These are phyloP conservation scores for Andrena praecox DNA, from an alignment of 2,888 invertebrate genomes.

Conservation along the genomic window DNA sequence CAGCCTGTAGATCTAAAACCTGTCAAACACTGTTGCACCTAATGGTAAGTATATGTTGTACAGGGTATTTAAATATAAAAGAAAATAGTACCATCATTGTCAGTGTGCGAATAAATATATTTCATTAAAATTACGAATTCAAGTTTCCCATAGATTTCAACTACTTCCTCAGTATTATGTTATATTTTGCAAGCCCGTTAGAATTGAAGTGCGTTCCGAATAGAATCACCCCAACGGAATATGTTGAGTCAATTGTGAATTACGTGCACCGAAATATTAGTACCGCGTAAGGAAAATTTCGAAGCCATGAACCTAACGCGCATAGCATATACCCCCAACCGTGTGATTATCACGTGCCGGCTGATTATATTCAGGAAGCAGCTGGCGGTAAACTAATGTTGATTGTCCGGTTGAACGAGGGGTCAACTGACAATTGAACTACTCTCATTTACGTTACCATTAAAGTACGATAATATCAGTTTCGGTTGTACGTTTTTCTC, in stretches of 20 bases:
- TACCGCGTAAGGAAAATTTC: constrained; percentile 41
- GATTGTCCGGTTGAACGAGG: constrained; percentile 74
- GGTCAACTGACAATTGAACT: constrained; percentile 83
- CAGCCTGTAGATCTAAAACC: too few relatives aligned
- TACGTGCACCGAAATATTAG: neutral
- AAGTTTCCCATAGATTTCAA: too few relatives aligned
- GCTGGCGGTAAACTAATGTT: constrained; percentile 77
- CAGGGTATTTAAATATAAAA: too few relatives aligned
- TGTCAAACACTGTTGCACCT: too few relatives aligned
- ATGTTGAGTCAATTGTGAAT: neutral
- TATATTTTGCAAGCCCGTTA: too few relatives aligned
- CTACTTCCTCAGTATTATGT: too few relatives aligned
- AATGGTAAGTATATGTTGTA: too few relatives aligned
- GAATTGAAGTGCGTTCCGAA: too few relatives aligned
- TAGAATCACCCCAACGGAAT: too few relatives aligned
- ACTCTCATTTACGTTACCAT: constrained; percentile 68
- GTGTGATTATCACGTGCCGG: constrained; percentile 70
- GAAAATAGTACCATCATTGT: neutral
- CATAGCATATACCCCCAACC: constrained; percentile 47
- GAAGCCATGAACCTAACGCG: constrained; percentile 20
- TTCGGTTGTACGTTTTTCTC: constrained; percentile 35
- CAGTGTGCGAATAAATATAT: neutral
- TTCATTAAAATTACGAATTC: too few relatives aligned
- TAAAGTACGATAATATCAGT: constrained; percentile 67
- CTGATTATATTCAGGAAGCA: constrained; percentile 75